Evolutionary conservation across 2,113 vertebrate species (phyloP), one percentile per base, ranked within the genome.

Genomic region (Erpornis zantholeuca): DNA sequence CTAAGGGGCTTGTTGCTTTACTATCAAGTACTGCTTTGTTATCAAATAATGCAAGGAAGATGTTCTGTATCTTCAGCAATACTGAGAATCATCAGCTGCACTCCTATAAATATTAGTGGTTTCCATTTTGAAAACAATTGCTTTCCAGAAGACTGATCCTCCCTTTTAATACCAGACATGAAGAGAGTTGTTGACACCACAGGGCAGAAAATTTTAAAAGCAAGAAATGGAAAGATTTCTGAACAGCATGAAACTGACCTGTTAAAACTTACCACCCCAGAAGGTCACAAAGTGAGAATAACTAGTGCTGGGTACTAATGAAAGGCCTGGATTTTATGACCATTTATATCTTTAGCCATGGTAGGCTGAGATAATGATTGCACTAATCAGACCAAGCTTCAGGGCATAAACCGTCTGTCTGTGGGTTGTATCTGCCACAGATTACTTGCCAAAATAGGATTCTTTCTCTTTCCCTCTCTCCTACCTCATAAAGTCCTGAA

Each of bases 161-260:
- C 71, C 59, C 35, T 92, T 85, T 91, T 65, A 79, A 63, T 61
- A 47, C 38, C 45, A 33, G 80, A 65, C 42, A 76, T 42, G 42
- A 82, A 72, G 54, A 79, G 29, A 77, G 44, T 61, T 85, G 45
- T 50, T 92, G 84, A 90, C 81, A 82, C 44, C 28, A 77, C 70
- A 52, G 38, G 44, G 33, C 54, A 96, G 38, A 6, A 66, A 72
- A 88, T 77, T 79, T 85, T 88, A 66, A 35, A 91, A 94, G 66
- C 35, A 87, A 89, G 87, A 96, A 82, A 90, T 59, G 9, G 61
- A 80, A 91, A 91, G 40, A 65, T 63, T 92, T 86, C 84, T 87
- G 63, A 95, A 82, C 56, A 72, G 54, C 59, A 77, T 63, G 53
- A 76, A 90, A 36, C 6, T 28, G 78, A 85, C 61, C 53, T 82